phyloP scores from a whole-genome alignment of 2,888 invertebrate species.

The Melanophora roralis region DNA sequence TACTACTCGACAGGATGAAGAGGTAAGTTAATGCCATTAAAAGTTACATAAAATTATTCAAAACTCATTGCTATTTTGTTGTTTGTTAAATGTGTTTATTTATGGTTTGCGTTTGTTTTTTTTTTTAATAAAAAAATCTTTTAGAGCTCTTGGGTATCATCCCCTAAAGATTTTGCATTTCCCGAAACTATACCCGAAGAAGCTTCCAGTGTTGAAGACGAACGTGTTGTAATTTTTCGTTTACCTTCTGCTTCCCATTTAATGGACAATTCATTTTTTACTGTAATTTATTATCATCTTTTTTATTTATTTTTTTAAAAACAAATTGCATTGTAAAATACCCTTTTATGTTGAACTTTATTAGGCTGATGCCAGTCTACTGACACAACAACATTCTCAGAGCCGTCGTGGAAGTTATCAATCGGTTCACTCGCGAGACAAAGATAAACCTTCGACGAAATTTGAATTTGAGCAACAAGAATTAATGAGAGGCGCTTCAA shows the following conservation, averaged over 20 bases:
- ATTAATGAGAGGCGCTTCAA: conserved; percentile 73
- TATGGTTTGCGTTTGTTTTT: background rate
- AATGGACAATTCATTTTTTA: conserved; percentile 88
- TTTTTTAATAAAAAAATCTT: conserved; percentile 31
- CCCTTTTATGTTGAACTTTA: background rate
- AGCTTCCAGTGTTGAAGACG: conserved; percentile 94
- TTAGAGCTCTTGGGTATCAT: conserved; percentile 87
- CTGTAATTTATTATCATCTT: conserved; percentile 78
- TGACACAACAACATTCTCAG: conserved; percentile 81
- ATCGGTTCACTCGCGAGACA: conserved; percentile 74
- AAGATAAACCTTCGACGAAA: conserved; percentile 74
- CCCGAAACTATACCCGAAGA: conserved; percentile 96
- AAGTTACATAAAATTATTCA: too few relatives aligned
- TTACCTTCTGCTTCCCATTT: conserved; percentile 86
- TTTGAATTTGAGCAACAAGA: conserved; percentile 77
- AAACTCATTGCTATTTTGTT: background rate
- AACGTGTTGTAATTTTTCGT: conserved; percentile 93
- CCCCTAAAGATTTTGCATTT: conserved; percentile 91
- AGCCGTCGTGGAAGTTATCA: conserved; percentile 76
- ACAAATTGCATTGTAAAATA: background rate
- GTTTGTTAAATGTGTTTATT: conserved; percentile 37
- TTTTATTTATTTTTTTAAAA: background rate
- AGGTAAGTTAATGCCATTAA: conserved; percentile 66
- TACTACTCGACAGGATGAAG: conserved; percentile 75
- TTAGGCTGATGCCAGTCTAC: conserved; percentile 87